Base-by-base conservation (phyloP, 2,113 vertebrate species). In the Paedocypris sp. region DNA sequence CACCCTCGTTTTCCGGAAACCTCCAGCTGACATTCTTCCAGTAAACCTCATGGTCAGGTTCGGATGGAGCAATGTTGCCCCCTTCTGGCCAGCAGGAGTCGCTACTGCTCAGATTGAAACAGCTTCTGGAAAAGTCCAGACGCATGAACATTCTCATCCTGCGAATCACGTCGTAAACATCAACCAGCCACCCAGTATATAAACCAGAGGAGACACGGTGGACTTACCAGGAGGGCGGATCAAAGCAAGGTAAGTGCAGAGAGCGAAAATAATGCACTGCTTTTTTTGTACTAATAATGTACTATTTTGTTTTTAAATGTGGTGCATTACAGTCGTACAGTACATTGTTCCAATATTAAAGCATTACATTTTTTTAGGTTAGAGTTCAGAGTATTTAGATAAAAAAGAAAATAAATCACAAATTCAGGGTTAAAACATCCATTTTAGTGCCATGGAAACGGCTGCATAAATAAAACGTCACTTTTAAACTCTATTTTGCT, bases 71-170 rank as follows among this genome's bases (percentile, higher is more conserved):
- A 57, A 64, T 66, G 66, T 28, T 69, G 70, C 74, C 71, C 68
- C 51, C 74, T 76, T 53, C 49, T 54, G 71, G 59, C 19, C 39
- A 45, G 28, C 39, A 10, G 36, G 10, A 5, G 13, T 33, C 9
- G 28, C 32, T 29, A 60, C 49, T 9, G 4, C 43, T 22, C 31
- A 39, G 19, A 64, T 69, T 68, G 43, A 61, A 45, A 71, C 36
- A 68, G 59, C 54, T 78, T 75, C 76, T 75, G 64, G 76, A 76
- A 78, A 71, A 67, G 67, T 78, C 76, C 29, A 58, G 66, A 71
- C 48, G 68, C 56, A 64, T 66, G 39, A 59, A 28, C 66, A 69
- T 66, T 71, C 42, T 26, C 41, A 11, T 53, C 25, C 62, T 43
- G 59, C 60, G 62, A 65, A 57, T 45, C 45, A 45, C 28, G 15